phyloP scores from a whole-genome alignment of 2,113 vertebrate genomes.

The Amia ocellicauda region DNA sequence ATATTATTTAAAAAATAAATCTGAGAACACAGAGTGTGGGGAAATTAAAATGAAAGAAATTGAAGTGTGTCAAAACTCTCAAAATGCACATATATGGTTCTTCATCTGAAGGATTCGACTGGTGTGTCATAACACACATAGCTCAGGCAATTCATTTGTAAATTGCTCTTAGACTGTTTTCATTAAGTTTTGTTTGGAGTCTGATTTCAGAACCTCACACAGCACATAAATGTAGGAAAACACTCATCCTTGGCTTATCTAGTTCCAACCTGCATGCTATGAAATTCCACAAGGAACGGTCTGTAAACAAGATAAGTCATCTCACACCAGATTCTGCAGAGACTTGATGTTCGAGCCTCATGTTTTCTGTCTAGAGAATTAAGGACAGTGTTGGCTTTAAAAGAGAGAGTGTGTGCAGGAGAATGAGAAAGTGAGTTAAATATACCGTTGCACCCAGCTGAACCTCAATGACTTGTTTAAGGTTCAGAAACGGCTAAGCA shows the following conservation, averaged over 20 bases:
- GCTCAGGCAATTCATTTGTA: no score
- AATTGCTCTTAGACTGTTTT: no score
- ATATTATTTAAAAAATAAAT: no score
- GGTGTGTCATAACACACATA: no score
- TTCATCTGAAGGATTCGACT: no score
- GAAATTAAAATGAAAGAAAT: no score
- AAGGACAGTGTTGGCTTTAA: not conserved
- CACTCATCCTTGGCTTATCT: not conserved
- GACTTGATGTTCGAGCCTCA: not conserved
- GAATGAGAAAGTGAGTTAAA: not conserved
- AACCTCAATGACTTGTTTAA: not conserved
- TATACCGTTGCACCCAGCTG: not conserved
- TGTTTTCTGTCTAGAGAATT: conserved; percentile 1
- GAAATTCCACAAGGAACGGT: not conserved
- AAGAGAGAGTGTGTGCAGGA: not conserved
- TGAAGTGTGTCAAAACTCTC: no score
- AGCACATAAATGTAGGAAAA: no score
- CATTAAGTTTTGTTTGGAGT: no score
- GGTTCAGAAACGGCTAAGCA: not conserved
- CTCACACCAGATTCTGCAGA: not conserved
- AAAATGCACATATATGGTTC: no score
- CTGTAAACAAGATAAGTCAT: conserved; percentile 11
- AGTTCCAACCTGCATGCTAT: not conserved
- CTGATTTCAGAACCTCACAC: no score
- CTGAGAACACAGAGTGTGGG: no score